A percentile compares a stretch with the other conserved stretches of the same genome.
These are phyloP conservation scores for Chorisops tibialis DNA, from an alignment of 2,888 invertebrate species.

Conservation along the genomic window DNA sequence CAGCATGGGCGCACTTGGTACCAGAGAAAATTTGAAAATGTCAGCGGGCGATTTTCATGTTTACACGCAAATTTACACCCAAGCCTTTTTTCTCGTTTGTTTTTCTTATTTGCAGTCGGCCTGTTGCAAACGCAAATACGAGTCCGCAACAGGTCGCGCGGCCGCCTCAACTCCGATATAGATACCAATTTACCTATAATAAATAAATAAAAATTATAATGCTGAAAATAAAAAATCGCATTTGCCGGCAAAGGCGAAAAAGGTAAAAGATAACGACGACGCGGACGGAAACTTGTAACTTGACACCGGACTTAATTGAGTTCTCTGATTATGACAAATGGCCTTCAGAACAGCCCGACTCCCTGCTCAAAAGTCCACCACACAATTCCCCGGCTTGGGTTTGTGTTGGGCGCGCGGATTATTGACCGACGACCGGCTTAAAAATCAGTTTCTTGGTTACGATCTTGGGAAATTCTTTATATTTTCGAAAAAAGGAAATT, in stretches of 20 bases:
- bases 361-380: background rate
- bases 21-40: constrained; percentile 39
- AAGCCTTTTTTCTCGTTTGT: constrained; percentile 33
- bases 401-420: too few relatives aligned
- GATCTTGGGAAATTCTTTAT: too few relatives aligned
- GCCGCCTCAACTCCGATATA: background rate
- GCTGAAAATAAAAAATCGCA: constrained; percentile 7
- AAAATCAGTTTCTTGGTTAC: too few relatives aligned
- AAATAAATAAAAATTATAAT: constrained; percentile 16
- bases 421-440: too few relatives aligned
- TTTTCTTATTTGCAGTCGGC: too few relatives aligned
- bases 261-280: constrained; percentile 7
- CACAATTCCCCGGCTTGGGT: background rate
- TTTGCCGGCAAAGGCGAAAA: too few relatives aligned
- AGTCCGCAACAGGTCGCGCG: too few relatives aligned
- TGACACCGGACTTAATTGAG: constrained; percentile 38
- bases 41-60: constrained; percentile 53
- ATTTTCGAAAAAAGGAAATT: too few relatives aligned
- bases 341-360: constrained; percentile 20
- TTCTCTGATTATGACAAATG: constrained; percentile 38
- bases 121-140: too few relatives aligned
- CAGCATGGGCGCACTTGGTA: constrained; percentile 6
- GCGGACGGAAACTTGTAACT: constrained; percentile 32
- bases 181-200: constrained; percentile 1
- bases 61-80: constrained; percentile 54